Conservation (phyloP, 2,888 invertebrate species). For the Mycalesis mineus region DNA sequence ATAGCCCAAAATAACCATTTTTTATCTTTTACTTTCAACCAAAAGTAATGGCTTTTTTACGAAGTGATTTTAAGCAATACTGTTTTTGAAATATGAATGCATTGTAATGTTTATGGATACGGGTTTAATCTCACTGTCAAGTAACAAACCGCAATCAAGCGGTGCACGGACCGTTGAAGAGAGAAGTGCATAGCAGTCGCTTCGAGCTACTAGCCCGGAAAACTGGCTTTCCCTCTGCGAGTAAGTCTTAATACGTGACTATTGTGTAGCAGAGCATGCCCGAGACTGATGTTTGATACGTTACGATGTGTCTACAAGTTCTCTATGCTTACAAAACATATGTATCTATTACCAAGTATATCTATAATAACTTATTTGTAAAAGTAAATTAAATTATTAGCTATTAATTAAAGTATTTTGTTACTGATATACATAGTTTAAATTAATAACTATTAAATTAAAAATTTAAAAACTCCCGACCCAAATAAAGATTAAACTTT, state of each 20-base stretch:
- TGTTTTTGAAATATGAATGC: no score
- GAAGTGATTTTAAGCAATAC: no score
- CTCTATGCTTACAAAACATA: no score
- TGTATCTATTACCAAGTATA: no score
- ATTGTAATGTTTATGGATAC: neutral
- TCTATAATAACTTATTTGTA: neutral
- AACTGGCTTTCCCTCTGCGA: constrained; percentile 62
- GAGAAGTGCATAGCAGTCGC: constrained; percentile 57
- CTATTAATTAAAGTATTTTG: no score
- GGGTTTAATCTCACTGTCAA: constrained; percentile 3
- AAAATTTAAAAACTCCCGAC: no score
- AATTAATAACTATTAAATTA: no score
- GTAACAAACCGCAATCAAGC: constrained; percentile 46
- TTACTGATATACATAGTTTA: no score
- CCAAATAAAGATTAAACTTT: no score
- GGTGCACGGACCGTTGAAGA: constrained; percentile 52
- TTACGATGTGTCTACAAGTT: neutral
- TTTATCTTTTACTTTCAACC: no score
- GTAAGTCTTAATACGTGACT: constrained; percentile 34
- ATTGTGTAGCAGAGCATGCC: constrained; percentile 34
- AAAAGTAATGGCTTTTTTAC: no score
- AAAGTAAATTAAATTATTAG: neutral
- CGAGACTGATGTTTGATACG: constrained; percentile 5
- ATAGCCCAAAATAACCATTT: no score
- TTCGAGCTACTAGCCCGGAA: constrained; percentile 64